phyloP scores from a whole-genome alignment of 2,888 invertebrate genomes.

The Brachyptera risi region DNA sequence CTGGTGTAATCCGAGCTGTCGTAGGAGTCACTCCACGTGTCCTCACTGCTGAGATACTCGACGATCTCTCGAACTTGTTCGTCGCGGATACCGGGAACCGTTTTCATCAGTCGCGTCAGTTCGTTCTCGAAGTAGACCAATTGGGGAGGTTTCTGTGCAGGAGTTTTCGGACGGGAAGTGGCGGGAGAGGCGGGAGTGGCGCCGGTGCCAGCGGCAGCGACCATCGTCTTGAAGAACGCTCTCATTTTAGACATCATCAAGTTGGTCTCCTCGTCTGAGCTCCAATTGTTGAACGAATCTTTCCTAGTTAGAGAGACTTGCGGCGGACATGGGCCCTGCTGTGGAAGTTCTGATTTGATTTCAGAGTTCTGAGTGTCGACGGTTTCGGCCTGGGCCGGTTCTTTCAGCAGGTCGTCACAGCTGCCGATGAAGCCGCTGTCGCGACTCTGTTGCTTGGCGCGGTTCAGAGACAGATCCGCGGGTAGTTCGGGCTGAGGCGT shows the following conservation, averaged over 20 bases:
- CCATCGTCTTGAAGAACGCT: slow-evolving; percentile 87
- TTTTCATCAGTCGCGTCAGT: slow-evolving; percentile 85
- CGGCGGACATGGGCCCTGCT: slow-evolving; percentile 47
- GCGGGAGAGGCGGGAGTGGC: slow-evolving; percentile 45
- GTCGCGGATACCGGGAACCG: slow-evolving; percentile 85
- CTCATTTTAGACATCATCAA: slow-evolving; percentile 94
- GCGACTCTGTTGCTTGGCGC: slow-evolving; percentile 75
- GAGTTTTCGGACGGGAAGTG: slow-evolving; percentile 50
- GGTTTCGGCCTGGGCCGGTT: slow-evolving; percentile 47
- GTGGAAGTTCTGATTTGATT: background rate
- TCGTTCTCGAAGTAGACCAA: slow-evolving; percentile 86
- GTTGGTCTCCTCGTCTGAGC: slow-evolving; percentile 90
- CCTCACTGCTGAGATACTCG: slow-evolving; percentile 87
- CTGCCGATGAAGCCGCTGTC: slow-evolving; percentile 88
- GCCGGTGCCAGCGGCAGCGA: slow-evolving; percentile 55
- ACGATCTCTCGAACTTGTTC: slow-evolving; percentile 89
- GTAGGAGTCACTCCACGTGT: slow-evolving; percentile 91
- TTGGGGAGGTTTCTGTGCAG: slow-evolving; percentile 70
- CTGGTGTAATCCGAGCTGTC: slow-evolving; percentile 90
- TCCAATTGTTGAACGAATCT: slow-evolving; percentile 92
- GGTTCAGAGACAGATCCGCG: slow-evolving; percentile 42
- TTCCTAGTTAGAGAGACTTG: slow-evolving; percentile 65
- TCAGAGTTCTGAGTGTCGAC: too few relatives aligned
- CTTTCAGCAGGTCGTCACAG: slow-evolving; percentile 77
- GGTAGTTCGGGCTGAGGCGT: slow-evolving; percentile 63